Evolutionary conservation across 2,113 vertebrate species (phyloP).

Genomic region (Nanger granti): DNA sequence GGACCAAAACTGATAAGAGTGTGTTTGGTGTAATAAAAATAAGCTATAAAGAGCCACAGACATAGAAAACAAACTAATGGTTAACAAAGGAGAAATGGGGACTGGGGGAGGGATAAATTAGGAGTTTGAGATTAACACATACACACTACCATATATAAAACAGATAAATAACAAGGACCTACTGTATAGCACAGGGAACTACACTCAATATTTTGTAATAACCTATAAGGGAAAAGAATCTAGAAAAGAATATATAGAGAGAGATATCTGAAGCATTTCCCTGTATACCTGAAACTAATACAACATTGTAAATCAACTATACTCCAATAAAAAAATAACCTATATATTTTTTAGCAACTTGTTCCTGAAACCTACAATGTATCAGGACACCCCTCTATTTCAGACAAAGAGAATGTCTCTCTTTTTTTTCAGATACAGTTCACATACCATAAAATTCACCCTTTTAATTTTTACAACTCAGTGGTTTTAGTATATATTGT

Average conservation of each 20-base stretch:
- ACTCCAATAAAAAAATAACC: not conserved
- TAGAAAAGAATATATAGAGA: not conserved
- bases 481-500: not conserved
- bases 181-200: not conserved
- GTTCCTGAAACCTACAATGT: not conserved
- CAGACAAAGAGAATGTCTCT: not conserved
- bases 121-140: not conserved
- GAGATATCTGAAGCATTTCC: not conserved
- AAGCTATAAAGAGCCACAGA: not conserved
- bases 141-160: not conserved
- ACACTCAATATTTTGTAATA: not conserved
- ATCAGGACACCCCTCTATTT: not conserved
- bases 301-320: not conserved
- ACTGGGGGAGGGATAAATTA: not conserved
- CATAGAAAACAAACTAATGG: not conserved
- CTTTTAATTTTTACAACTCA: not conserved
- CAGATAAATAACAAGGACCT: not conserved
- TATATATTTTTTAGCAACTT: not conserved
- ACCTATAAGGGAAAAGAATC: not conserved
- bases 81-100: not conserved
- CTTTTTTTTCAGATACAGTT: not conserved
- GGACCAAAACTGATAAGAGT: not conserved
- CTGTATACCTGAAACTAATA: not conserved
- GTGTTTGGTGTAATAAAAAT: not conserved
- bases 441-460: not conserved